Conservation (phyloP, 2,888 invertebrate genomes). For the Uropetala carovei region DNA sequence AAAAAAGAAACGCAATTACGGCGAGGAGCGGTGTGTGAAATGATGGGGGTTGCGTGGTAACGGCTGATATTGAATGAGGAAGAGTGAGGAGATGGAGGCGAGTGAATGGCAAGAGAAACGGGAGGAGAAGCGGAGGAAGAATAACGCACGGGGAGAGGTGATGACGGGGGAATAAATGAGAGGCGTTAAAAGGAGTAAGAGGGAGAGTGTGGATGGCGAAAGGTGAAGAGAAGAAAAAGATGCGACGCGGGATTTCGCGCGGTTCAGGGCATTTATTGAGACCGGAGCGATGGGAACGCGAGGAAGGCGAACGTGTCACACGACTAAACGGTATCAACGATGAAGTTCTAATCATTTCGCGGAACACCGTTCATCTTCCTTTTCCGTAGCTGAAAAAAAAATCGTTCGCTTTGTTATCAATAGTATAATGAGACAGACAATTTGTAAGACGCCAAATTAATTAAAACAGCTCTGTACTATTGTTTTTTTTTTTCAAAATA, state of each 20-base stretch:
- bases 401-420: too few species aligned
- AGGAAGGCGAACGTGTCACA: neutral
- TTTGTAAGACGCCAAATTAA: too few species aligned
- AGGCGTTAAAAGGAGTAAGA: neutral
- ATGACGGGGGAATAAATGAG: conserved; percentile 17
- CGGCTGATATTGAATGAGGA: neutral
- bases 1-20: neutral
- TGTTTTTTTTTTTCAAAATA: too few species aligned
- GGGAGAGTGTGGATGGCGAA: neutral
- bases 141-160: neutral
- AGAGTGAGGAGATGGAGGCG: neutral
- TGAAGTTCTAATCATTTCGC: neutral
- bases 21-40: neutral
- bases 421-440: too few species aligned
- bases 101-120: neutral
- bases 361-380: neutral
- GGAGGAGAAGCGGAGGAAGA: neutral
- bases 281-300: neutral
- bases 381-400: neutral
- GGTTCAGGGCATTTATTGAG: neutral
- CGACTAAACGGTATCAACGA: neutral
- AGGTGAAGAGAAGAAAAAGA: neutral
- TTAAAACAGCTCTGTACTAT: too few species aligned
- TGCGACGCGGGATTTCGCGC: neutral
- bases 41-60: neutral